Evolutionary conservation across 2,113 vertebrate genomes (phyloP), one percentile per base, ranked within the genome.

Genomic region (Nerophis lumbriciformis): DNA sequence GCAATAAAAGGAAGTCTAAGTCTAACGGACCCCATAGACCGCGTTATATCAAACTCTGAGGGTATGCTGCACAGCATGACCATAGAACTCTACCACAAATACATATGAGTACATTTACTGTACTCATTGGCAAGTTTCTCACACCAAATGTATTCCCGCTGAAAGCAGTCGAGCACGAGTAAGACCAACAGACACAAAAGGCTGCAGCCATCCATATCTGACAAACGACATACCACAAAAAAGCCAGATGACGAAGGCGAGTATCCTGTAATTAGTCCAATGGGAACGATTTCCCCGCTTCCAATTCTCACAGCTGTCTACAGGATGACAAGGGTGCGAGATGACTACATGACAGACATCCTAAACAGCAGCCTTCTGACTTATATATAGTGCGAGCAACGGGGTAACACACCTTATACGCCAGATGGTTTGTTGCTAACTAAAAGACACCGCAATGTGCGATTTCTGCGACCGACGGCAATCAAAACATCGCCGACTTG

Each of bases 201-300:
- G 52, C 57, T 73, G 37, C 57, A 79, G 52, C 53, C 53, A 68
- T 71, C 79, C 78, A 71, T 71, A 63, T 69, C 54, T 47, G 67
- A 72, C 76, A 74, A 19, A 9, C 6, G 57, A 56, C 61, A 75
- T 65, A 65, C 38, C 15, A 60, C 8, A 60, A 64, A 57, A 69
- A 57, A 78, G 65, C 64, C 73, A 80, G 50, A 75, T 77, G 75
- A 83, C 80, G 64, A 80, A 75, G 60, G 64, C 42, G 63, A 44
- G 63, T 72, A 69, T 28, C 28, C 28, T 28, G 28, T 83, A 86
- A 86, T 83, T 82, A 83, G 69, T 79, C 66, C 76, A 67, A 21
- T 55, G 76, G 71, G 82, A 81, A 65, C 52, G 11, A 55, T 57
- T 61, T 80, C 48, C 60, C 51, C 0, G 19, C 58, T 66, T 75